phyloP scores from a whole-genome alignment of 2,113 vertebrate genomes.

The Loxodonta africana region DNA sequence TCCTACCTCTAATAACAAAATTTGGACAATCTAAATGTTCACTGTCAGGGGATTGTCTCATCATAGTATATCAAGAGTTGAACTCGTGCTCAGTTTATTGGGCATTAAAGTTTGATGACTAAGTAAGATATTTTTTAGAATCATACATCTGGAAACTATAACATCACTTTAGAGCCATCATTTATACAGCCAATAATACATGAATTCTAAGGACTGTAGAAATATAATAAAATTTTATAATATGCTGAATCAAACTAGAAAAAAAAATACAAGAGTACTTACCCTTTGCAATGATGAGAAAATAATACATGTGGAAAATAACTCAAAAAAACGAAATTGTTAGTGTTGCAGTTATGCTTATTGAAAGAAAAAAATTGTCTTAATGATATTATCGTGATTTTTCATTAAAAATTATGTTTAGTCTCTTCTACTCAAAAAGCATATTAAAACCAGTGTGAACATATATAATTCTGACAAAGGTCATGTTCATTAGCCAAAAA shows the following conservation, averaged over 20 bases:
- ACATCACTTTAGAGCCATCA: background rate
- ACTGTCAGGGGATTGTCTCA: background rate
- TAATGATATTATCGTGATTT: background rate
- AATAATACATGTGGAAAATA: background rate
- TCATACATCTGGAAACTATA: background rate
- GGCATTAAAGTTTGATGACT: background rate
- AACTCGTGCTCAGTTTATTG: background rate
- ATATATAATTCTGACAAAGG: background rate
- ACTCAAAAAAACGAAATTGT: conserved; percentile 12
- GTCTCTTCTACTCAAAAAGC: background rate
- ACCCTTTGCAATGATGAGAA: background rate
- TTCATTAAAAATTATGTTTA: conserved; percentile 34
- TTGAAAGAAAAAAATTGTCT: background rate
- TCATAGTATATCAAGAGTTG: background rate
- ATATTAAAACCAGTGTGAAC: background rate
- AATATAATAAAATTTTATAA: background rate
- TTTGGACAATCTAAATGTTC: background rate
- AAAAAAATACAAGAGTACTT: background rate
- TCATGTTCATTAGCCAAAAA: background rate
- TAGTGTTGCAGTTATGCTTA: background rate
- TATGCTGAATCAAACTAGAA: conserved; percentile 8
- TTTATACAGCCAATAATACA: background rate
- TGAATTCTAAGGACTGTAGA: background rate
- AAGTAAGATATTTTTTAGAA: background rate
- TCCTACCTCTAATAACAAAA: background rate